phyloP scores from a whole-genome alignment of 2,113 vertebrate genomes.

The Syrmaticus mikado region DNA sequence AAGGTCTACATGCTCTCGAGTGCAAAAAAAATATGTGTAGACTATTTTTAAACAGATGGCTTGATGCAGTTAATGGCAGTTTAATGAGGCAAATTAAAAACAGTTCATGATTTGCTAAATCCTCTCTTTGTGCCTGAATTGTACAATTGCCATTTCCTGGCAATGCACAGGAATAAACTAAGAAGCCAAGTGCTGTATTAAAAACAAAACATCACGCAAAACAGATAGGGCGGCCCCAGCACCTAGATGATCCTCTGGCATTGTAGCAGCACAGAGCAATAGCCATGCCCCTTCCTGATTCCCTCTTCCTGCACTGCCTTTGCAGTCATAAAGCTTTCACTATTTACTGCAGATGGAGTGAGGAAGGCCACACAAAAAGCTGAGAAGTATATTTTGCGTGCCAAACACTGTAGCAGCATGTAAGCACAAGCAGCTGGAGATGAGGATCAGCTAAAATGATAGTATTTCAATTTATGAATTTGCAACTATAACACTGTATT shows the following conservation, averaged over 20 bases:
- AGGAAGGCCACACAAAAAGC: background rate
- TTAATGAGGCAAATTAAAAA: constrained; percentile 62
- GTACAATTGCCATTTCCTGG: constrained; percentile 31
- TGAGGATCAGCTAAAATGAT: fast-evolving
- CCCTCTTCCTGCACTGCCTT: fast-evolving
- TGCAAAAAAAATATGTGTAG: constrained; percentile 1
- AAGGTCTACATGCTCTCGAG: constrained; percentile 52
- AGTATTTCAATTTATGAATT: background rate
- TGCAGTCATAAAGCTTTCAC: fast-evolving
- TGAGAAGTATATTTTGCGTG: background rate
- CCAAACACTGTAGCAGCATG: background rate
- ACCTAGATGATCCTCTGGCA: background rate
- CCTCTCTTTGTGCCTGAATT: constrained; percentile 16
- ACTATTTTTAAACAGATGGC: constrained; percentile 65
- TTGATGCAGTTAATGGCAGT: constrained; percentile 47
- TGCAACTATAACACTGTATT: too few relatives aligned
- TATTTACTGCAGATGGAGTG: fast-evolving
- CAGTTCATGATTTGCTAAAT: constrained; percentile 41
- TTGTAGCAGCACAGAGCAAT: background rate
- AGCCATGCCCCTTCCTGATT: background rate
- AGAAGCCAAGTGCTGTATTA: constrained; percentile 11
- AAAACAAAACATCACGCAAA: background rate
- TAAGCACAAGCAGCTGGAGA: background rate
- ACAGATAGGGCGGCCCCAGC: background rate
- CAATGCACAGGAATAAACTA: constrained; percentile 4